A percentile compares a stretch with the other conserved stretches of the same genome.
These are phyloP conservation scores for Galeruca laticollis DNA, from an alignment of 2,888 invertebrate species.

Conservation along the genomic window DNA sequence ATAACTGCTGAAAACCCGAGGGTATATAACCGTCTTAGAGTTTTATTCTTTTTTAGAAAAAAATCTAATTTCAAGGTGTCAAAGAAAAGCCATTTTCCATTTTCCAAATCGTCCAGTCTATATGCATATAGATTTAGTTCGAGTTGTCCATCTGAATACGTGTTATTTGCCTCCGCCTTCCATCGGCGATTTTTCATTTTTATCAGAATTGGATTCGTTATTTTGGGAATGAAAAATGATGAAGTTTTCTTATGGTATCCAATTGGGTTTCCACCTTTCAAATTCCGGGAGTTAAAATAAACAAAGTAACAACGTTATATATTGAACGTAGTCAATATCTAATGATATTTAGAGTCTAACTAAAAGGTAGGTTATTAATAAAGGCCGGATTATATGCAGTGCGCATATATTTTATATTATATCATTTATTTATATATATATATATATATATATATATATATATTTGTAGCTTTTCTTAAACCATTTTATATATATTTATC, in stretches of 20 bases:
- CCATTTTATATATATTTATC: no score
- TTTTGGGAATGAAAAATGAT: constrained; percentile 30
- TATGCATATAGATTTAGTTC: constrained; percentile 63
- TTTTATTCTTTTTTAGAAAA: constrained; percentile 63
- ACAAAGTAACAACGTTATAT: no score
- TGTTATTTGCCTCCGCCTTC: constrained; percentile 45
- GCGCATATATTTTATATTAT: no score
- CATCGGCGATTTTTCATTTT: constrained; percentile 42
- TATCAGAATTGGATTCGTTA: constrained; percentile 44
- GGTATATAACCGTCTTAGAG: constrained; percentile 46
- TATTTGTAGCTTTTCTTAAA: no score
- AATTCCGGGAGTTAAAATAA: not conserved
- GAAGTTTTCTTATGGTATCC: constrained; percentile 23
- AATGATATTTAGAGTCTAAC: no score
- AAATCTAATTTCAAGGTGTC: constrained; percentile 69
- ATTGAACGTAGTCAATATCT: no score
- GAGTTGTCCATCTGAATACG: constrained; percentile 64
- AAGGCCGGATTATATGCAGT: no score
- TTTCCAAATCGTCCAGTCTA: constrained; percentile 64
- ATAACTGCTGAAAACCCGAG: constrained; percentile 47
- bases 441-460: no score
- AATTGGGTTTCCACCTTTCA: not conserved
- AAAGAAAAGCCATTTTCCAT: constrained; percentile 69
- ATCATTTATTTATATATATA: no score
- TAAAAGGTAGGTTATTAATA: no score